Conservation (phyloP, 2,113 vertebrate species). For the Halichoeres trimaculatus region DNA sequence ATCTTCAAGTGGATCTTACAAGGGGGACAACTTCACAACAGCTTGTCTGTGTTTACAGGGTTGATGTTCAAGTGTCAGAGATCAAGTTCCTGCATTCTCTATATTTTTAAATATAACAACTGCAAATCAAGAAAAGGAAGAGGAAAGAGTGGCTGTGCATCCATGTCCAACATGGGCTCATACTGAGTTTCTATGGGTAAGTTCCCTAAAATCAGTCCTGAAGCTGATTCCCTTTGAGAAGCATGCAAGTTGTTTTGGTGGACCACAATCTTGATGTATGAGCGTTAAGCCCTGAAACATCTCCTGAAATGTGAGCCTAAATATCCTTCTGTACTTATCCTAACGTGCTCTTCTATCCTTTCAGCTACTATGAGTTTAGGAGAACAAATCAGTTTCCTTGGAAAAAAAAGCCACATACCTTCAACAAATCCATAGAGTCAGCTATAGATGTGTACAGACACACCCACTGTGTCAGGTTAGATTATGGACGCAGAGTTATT, state of each 20-base stretch:
- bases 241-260: background rate
- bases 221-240: background rate
- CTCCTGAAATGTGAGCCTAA: background rate
- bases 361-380: background rate
- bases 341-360: background rate
- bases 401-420: background rate
- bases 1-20: background rate
- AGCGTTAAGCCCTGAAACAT: background rate
- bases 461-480: slow-evolving; percentile 7
- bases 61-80: slow-evolving; percentile 1
- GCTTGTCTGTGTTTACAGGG: slow-evolving; percentile 8
- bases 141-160: background rate
- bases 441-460: background rate
- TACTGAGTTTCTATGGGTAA: background rate
- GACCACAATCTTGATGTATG: background rate
- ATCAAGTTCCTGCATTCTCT: slow-evolving; percentile 2
- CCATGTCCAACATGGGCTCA: slow-evolving; percentile 14
- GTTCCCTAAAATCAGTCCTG: background rate
- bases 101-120: background rate
- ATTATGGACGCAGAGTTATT: slow-evolving; percentile 1
- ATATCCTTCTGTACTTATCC: background rate
- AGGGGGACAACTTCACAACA: background rate
- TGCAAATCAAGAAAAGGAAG: background rate
- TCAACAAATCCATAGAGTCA: background rate
- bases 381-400: background rate